phyloP scores from a whole-genome alignment of 2,888 invertebrate genomes.

The Meandrusa payeni region DNA sequence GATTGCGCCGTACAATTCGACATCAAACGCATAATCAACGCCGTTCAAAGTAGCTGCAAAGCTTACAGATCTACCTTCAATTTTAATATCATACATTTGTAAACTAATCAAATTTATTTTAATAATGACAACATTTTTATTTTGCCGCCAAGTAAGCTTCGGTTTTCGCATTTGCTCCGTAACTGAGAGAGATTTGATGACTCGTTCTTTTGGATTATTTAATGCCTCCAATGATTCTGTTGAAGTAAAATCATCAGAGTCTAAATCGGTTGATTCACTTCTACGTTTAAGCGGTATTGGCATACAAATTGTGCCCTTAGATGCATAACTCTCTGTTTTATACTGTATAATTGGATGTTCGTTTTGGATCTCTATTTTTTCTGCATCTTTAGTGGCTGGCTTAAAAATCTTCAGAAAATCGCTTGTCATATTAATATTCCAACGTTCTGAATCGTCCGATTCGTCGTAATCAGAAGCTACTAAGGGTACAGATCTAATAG shows the following conservation, averaged over 20 bases:
- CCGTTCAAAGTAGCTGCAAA: conserved; percentile 48
- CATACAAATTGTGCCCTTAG: too few species aligned
- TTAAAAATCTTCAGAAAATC: conserved; percentile 35
- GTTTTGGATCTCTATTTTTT: too few species aligned
- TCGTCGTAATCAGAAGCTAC: conserved; percentile 43
- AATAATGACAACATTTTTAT: conserved; percentile 42
- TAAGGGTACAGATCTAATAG: conserved; percentile 50
- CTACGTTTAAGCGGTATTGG: too few species aligned
- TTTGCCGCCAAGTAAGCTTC: conserved; percentile 61
- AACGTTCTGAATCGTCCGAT: conserved; percentile 39
- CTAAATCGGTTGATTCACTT: too few species aligned
- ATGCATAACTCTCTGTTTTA: conserved; percentile 5
- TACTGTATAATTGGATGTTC: conserved; percentile 16
- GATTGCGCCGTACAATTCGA: conserved; percentile 62
- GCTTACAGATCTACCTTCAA: conserved; percentile 42
- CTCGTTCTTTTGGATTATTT: conserved; percentile 21
- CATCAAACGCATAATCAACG: conserved; percentile 51
- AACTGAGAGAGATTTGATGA: conserved; percentile 23
- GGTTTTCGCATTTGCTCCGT: conserved; percentile 43
- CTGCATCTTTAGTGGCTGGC: conserved; percentile 7
- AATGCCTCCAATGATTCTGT: conserved; percentile 25
- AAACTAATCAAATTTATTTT: conserved; percentile 60
- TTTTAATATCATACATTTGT: conserved; percentile 49
- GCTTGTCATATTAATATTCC: conserved; percentile 43
- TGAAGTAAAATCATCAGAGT: conserved; percentile 44